Conservation (phyloP, 2,113 vertebrate species). For the Ochotona curzoniae region DNA sequence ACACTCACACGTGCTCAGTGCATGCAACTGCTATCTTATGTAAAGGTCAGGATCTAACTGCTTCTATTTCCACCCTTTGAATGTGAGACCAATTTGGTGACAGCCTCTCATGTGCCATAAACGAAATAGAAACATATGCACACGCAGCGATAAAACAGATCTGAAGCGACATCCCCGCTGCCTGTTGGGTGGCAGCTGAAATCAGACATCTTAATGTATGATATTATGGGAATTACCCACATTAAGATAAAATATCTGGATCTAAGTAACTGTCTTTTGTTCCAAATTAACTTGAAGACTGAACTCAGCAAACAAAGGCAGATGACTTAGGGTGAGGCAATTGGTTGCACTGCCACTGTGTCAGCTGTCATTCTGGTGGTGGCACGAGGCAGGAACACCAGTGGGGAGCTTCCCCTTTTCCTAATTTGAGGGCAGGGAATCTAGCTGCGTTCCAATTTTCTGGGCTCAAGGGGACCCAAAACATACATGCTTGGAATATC, state of each 20-base stretch:
- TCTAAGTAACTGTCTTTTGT: constrained; percentile 78
- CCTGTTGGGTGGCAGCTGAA: constrained; percentile 82
- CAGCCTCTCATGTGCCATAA: constrained; percentile 75
- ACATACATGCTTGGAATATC: background rate
- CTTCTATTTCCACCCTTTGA: constrained; percentile 55
- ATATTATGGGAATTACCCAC: constrained; percentile 81
- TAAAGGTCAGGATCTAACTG: constrained; percentile 44
- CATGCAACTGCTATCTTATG: background rate
- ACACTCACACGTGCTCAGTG: accelerated
- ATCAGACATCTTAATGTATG: constrained; percentile 81
- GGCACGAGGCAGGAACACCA: background rate
- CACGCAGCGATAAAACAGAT: constrained; percentile 72
- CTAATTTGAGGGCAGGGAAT: background rate
- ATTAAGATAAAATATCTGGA: constrained; percentile 82
- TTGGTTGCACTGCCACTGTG: background rate
- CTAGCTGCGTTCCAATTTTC: background rate
- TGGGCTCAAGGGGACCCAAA: background rate
- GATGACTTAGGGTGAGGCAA: background rate
- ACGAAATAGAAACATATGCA: constrained; percentile 78
- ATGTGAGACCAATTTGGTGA: constrained; percentile 63
- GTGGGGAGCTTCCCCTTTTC: background rate
- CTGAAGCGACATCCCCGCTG: constrained; percentile 64
- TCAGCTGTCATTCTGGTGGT: background rate
- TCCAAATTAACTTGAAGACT: constrained; percentile 76
- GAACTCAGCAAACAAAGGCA: constrained; percentile 65